phyloP scores from a whole-genome alignment of 2,888 invertebrate species.

The Pachycephus smyrnensis region DNA sequence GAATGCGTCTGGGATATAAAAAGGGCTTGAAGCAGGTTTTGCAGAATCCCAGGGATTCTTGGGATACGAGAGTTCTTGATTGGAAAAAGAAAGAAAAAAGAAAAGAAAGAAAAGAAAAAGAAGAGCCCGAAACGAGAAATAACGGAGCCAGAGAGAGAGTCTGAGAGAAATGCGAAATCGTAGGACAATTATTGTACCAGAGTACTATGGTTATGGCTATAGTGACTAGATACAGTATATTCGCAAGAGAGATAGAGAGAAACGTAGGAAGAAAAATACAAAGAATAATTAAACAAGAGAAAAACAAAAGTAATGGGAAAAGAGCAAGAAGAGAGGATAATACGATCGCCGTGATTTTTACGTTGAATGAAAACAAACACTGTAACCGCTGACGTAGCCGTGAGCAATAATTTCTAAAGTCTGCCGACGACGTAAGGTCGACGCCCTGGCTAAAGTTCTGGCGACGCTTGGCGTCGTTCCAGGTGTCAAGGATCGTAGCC shows the following conservation, averaged over 20 bases:
- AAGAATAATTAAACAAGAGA: slow-evolving; percentile 20
- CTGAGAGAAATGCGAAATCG: too few relatives aligned
- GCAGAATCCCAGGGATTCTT: neutral
- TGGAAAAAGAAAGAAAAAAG: slow-evolving; percentile 1
- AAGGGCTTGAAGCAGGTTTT: slow-evolving; percentile 15
- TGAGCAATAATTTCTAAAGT: slow-evolving; percentile 60
- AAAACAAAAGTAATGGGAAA: too few relatives aligned
- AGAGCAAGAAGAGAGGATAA: too few relatives aligned
- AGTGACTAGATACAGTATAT: too few relatives aligned
- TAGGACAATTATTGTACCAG: too few relatives aligned
- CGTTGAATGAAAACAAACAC: slow-evolving; percentile 56
- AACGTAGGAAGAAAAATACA: slow-evolving; percentile 1
- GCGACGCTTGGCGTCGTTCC: slow-evolving; percentile 58
- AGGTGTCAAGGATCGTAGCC: slow-evolving; percentile 60
- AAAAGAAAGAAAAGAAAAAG: too few relatives aligned
- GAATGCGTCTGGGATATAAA: slow-evolving; percentile 20
- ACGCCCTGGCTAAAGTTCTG: slow-evolving; percentile 41
- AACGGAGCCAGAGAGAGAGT: too few relatives aligned
- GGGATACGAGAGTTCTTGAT: neutral
- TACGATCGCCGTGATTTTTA: too few relatives aligned
- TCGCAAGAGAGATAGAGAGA: neutral
- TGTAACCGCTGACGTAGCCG: slow-evolving; percentile 56
- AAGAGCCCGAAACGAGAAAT: too few relatives aligned
- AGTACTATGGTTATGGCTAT: too few relatives aligned
- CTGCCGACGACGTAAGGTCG: slow-evolving; percentile 62